Evolutionary conservation across 2,888 invertebrate genomes (phyloP), one percentile per base, ranked within the genome.

Genomic region (Dugesia japonica): DNA sequence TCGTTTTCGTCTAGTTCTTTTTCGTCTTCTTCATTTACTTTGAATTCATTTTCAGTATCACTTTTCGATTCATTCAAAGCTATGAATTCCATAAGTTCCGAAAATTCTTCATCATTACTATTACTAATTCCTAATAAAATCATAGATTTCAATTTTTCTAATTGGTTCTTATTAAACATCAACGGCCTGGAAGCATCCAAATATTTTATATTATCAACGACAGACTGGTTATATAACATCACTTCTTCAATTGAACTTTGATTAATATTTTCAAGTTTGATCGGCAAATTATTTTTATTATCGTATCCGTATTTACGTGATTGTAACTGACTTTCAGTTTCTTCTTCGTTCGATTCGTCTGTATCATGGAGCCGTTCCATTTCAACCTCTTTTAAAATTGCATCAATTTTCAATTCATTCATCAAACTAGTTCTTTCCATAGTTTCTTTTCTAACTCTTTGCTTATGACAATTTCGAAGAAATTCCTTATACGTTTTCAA

Each of bases 371-470:
- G 20, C 17, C 4, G n/a, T 13, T 56, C 56, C 56, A 56, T 56
- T 56, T 56, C 56, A n/a, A 56, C 56, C 17, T 56, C 56, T 13
- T 56, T 56, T n/a, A 56, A 56, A 56, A 56, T 56, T 56, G 56
- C 56, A 56, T 56, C 56, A 56, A 56, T 56, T 56, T 56, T 56
- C 56, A 56, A 56, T 56, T 56, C 56, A 56, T 56, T 56, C 56
- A 56, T 56, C 56, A 56, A 56, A 56, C 56, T 56, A 4, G 56
- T 56, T n/a, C 56, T 56, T 23, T 56, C 56, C 23, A 56, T 20
- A n/a, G 56, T n/a, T 23, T 56, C 20, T 56, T 56, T 56, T 23
- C 56, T n/a, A 9, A 9, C 56, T 23, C 56, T 4, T 56, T 56
- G 56, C 17, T n/a, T 56, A n/a, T 56, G 56, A 56, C 56, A 56